phyloP scores from a whole-genome alignment of 2,113 vertebrate species.

The Phyllopteryx taeniolatus region DNA sequence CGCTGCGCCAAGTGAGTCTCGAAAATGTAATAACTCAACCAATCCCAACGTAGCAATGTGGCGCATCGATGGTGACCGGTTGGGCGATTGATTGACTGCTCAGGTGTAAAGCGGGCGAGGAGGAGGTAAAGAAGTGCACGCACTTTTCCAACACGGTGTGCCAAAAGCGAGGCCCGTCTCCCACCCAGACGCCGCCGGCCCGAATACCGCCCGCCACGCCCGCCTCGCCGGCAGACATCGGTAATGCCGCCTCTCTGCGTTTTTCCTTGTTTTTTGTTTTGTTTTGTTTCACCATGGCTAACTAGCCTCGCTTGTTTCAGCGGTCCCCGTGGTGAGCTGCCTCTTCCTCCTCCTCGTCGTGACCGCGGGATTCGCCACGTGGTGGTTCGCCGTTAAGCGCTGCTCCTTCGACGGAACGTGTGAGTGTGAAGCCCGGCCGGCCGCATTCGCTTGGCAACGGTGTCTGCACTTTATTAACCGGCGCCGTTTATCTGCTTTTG shows the following conservation, averaged over 20 bases:
- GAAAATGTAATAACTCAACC: background rate
- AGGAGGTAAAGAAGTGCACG: constrained; percentile 65
- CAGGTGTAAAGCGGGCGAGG: constrained; percentile 74
- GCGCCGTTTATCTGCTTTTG: constrained; percentile 7
- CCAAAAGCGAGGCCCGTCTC: constrained; percentile 42
- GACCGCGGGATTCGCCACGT: fast-evolving
- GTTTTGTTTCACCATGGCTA: background rate
- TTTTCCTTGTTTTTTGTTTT: background rate
- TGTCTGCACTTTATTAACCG: background rate
- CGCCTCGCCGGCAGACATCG: background rate
- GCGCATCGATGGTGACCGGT: background rate
- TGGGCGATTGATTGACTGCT: background rate
- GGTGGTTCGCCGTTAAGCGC: constrained; percentile 32
- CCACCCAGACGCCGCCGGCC: constrained; percentile 8
- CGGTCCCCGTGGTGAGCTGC: constrained; percentile 13
- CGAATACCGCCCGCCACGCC: background rate
- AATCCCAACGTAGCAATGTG: background rate
- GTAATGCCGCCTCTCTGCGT: constrained; percentile 24
- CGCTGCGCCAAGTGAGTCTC: constrained; percentile 68
- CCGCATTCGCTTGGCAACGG: background rate
- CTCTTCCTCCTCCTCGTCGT: background rate
- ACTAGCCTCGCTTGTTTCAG: constrained; percentile 23
- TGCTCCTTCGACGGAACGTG: constrained; percentile 37
- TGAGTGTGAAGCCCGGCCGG: constrained; percentile 27
- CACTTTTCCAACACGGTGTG: constrained; percentile 68